Base-by-base conservation (phyloP, 2,888 invertebrate genomes). In the Ellobium chinense region DNA sequence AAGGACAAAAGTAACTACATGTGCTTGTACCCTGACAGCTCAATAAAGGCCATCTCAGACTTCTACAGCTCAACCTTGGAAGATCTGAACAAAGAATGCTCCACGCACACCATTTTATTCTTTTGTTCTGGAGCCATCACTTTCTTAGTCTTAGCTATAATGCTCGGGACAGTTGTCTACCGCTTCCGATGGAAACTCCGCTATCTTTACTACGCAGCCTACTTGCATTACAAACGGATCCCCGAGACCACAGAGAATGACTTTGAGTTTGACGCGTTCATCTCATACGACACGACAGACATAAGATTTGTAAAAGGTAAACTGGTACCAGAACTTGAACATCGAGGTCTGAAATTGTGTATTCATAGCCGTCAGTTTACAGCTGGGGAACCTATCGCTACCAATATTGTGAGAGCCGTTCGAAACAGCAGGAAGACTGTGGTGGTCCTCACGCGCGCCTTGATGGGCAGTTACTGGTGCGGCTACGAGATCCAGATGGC, bases 171-270 rank as follows among this genome's bases (percentile, higher is more conserved):
- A 14, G n/a, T 60, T 24, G n/a, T 60, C 27, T 60, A 60, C 56
- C 46, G 70, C 31, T 56, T 70, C n/a, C 56, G 70, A 0, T 70
- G 70, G 70, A 70, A 70, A 12, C 29, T 70, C 29, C 18, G 70
- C 12, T 70, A 56, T 21, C 34, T 70, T 1, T 70, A 70, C n/a
- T 70, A 70, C 56, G 70, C 70, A 54, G 70, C 70, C 1, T 56
- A 70, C n/a, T 54, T 70, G n/a, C n/a, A n/a, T n/a, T n/a, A n/a
- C n/a, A n/a, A n/a, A n/a, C n/a, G n/a, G n/a, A n/a, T n/a, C n/a
- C n/a, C n/a, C n/a, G n/a, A n/a, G n/a, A n/a, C n/a, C n/a, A n/a
- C n/a, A n/a, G n/a, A n/a, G n/a, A n/a, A n/a, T n/a, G 4, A 31
- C 1, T 70, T 56, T 24, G 14, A 21, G 7, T 70, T 56, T 34